Percentiles rank a stretch among this genome's conserved stretches.
Evolutionary conservation across 2,888 invertebrate genomes (phyloP).

Genomic region (Busseola fusca): DNA sequence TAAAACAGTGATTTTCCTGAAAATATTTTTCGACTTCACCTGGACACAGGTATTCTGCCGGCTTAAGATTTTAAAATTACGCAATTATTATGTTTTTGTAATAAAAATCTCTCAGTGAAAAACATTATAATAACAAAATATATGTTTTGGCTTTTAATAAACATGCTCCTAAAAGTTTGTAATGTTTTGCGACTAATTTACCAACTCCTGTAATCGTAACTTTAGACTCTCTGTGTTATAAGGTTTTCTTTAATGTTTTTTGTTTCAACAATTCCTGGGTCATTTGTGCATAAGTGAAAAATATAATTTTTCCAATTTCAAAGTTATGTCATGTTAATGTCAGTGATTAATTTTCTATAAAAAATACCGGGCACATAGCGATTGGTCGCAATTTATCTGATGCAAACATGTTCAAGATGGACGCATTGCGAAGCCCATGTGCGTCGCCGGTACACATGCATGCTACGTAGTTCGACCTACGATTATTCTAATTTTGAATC

Average conservation of each 20-base stretch:
- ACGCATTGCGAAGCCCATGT: conserved; percentile 76
- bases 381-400: conserved; percentile 25
- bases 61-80: conserved; percentile 57
- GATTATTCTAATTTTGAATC: conserved; percentile 80
- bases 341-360: conserved; percentile 23
- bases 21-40: conserved; percentile 32
- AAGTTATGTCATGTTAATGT: conserved; percentile 56
- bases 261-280: conserved; percentile 10
- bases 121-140: neutral
- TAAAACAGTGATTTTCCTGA: conserved; percentile 30
- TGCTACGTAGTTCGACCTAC: conserved; percentile 72
- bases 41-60: conserved; percentile 49
- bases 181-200: conserved; percentile 12
- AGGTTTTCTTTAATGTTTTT: conserved; percentile 22
- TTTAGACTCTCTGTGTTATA: neutral
- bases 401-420: conserved; percentile 77
- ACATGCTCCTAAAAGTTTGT: neutral
- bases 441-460: conserved; percentile 68
- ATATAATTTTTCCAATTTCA: conserved; percentile 54
- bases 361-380: conserved; percentile 21
- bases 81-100: conserved; percentile 55
- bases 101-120: neutral
- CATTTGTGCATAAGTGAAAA: conserved; percentile 34
- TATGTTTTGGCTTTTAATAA: conserved; percentile 2
- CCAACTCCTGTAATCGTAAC: conserved; percentile 11